These are phyloP conservation scores for Larimichthys crocea DNA, from an alignment of 2,113 vertebrate genomes.

Conservation along the genomic window DNA sequence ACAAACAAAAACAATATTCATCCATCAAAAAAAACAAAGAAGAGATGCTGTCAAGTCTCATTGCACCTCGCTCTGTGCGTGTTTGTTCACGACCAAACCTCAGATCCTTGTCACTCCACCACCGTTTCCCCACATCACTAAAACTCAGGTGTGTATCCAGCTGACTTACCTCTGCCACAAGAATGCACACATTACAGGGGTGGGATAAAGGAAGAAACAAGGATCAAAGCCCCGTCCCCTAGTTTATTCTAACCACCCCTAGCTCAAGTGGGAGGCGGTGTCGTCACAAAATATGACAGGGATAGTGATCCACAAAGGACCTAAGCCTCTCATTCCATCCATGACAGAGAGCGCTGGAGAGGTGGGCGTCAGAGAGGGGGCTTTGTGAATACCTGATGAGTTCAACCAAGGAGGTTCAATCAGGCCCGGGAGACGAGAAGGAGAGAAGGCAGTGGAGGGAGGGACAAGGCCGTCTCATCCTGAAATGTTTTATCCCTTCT, in stretches of 20 bases:
- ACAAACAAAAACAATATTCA: constrained; percentile 60
- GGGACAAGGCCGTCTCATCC: constrained; percentile 39
- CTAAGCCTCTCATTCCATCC: constrained; percentile 61
- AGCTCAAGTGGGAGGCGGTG: constrained; percentile 41
- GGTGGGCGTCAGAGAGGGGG: constrained; percentile 61
- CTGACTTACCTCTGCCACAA: constrained; percentile 42
- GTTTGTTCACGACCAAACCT: constrained; percentile 60
- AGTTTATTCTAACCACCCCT: constrained; percentile 40
- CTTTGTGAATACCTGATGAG: constrained; percentile 79
- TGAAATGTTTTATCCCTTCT: constrained; percentile 49
- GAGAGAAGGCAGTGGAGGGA: constrained; percentile 25
- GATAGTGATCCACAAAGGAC: constrained; percentile 67
- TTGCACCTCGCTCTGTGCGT: constrained; percentile 29
- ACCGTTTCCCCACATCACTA: constrained; percentile 41
- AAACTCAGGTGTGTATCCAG: constrained; percentile 39
- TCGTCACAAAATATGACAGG: constrained; percentile 61
- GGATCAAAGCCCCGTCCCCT: constrained; percentile 37
- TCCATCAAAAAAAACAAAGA: constrained; percentile 44
- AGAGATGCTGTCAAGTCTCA: constrained; percentile 39
- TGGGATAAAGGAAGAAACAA: constrained; percentile 4
- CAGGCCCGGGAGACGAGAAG: constrained; percentile 39
- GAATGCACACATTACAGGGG: constrained; percentile 25
- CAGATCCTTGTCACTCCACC: constrained; percentile 42
- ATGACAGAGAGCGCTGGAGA: constrained; percentile 57
- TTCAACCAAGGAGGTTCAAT: constrained; percentile 60